Base-by-base conservation (phyloP, 2,888 invertebrate genomes). In the Eudemis profundana region DNA sequence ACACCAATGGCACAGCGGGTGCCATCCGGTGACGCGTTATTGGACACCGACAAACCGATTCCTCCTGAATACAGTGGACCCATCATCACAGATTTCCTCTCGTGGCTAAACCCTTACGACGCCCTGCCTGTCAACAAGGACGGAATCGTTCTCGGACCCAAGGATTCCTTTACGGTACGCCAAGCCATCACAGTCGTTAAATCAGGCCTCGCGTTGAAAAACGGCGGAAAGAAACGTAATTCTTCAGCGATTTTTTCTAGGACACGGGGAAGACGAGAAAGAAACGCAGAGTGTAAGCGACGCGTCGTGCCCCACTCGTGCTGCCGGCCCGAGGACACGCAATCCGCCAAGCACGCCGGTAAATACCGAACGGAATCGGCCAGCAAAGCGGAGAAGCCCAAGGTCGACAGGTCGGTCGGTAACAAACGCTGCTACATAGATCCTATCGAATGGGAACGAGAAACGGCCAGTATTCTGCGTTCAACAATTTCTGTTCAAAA, bases 71-170 rank as follows among this genome's bases (percentile, higher is more conserved):
- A 94, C 71, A 93, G 86, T 42, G 95, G 95, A 12, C 95, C 95
- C 0, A 93, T 95, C 12, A 95, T 95, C 69, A 94, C 94, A 29
- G 95, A 95, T 73, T 90, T 95, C 67, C 94, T 95, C 53, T 93
- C 94, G 33, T 95, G 95, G 89, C 77, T 95, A 33, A 94, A 95
- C 74, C 93, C 93, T 14, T 93, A 86, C 66, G 90, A 89, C 64
- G 78, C 82, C 10, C 70, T 86, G 49, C 87, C 85, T 49, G 86
- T 81, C 40, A 85, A 87, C 68, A 90, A 85, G 71, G 87, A 90
- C 38, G 90, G 90, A 33, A 75, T 92, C 29, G 67, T 88, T 46
- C 50, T 90, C 64, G 84, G 76, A 0, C 78, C 85, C 17, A 84
- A 82, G 76, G 86, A 89, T 21, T 85, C 90, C 0, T 79, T 89